Evolutionary conservation across 2,797 vertebrate species (phyloP).

Genomic region (Amniataba percoides): DNA sequence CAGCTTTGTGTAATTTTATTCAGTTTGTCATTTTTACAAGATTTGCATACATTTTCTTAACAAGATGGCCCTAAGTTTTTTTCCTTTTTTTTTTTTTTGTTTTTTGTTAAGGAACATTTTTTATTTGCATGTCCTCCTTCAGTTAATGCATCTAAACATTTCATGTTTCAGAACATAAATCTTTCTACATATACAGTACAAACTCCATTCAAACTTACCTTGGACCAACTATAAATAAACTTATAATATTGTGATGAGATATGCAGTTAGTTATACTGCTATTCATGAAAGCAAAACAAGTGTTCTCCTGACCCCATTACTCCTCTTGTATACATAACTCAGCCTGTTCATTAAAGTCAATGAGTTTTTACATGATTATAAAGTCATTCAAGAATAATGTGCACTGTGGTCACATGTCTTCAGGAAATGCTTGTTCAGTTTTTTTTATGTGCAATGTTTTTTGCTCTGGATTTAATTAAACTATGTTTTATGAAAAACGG

Average conservation of each 20-base stretch:
- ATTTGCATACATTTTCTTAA: slow-evolving; percentile 24
- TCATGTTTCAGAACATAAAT: not conserved
- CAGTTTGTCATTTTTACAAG: not conserved
- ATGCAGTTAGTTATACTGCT: not conserved
- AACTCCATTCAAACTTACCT: not conserved
- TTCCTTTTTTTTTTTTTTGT: too few relatives aligned
- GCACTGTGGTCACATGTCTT: not conserved
- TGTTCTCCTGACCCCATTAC: too few relatives aligned
- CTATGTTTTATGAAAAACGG: not conserved
- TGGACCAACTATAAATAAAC: not conserved
- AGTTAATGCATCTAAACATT: not conserved
- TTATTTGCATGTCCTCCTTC: not conserved
- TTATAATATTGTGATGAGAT: not conserved
- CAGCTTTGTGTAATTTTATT: not conserved
- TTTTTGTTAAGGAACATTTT: not conserved
- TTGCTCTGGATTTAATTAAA: not conserved
- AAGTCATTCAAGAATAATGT: not conserved
- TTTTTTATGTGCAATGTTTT: not conserved
- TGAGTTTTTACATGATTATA: not conserved
- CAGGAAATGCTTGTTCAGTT: not conserved
- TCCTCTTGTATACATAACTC: not conserved
- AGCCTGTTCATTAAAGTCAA: not conserved
- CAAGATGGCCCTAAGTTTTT: not conserved
- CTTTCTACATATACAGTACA: not conserved
- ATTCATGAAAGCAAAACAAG: not conserved